A percentile compares a stretch with the other conserved stretches of the same genome.
Evolutionary conservation across 2,113 vertebrate species (phyloP).

Genomic region (Cyanoramphus novaezelandiae): DNA sequence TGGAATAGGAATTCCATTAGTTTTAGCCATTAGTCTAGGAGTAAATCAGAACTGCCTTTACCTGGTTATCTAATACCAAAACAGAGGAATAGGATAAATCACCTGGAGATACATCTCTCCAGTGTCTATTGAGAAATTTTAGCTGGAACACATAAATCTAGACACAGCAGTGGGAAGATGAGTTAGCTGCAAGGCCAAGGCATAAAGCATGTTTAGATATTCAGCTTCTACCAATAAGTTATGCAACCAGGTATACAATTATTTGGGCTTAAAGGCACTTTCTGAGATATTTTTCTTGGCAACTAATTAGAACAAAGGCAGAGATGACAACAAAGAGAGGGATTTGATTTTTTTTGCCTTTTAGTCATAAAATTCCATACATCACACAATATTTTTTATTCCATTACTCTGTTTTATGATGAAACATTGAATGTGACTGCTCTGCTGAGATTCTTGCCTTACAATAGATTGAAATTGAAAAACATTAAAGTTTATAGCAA

Average conservation of each 20-base stretch:
- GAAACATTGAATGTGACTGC: not conserved
- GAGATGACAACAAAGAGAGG: not conserved
- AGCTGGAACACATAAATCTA: not conserved
- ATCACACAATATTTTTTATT: not conserved
- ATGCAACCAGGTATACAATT: not conserved
- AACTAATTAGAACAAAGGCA: not conserved
- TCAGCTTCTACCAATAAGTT: not conserved
- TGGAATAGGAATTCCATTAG: not conserved
- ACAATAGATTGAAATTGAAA: slow-evolving; percentile 57
- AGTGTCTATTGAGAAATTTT: not conserved
- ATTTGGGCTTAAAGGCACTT: not conserved
- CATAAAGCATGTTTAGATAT: not conserved
- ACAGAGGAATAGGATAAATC: not conserved
- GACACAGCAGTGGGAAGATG: not conserved
- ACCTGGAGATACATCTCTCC: not conserved
- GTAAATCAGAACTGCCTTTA: not conserved
- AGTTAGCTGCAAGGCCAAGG: not conserved
- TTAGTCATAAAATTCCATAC: not conserved
- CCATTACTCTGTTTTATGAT: slow-evolving; percentile 31
- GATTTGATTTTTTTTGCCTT: not conserved
- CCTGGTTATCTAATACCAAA: not conserved
- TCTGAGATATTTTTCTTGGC: not conserved
- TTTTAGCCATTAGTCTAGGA: not conserved
- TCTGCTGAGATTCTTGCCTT: slow-evolving; percentile 4
- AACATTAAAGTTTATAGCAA: slow-evolving; percentile 63